Evolutionary conservation across 2,888 invertebrate species (phyloP).

Genomic region (Cosmia pyralina): DNA sequence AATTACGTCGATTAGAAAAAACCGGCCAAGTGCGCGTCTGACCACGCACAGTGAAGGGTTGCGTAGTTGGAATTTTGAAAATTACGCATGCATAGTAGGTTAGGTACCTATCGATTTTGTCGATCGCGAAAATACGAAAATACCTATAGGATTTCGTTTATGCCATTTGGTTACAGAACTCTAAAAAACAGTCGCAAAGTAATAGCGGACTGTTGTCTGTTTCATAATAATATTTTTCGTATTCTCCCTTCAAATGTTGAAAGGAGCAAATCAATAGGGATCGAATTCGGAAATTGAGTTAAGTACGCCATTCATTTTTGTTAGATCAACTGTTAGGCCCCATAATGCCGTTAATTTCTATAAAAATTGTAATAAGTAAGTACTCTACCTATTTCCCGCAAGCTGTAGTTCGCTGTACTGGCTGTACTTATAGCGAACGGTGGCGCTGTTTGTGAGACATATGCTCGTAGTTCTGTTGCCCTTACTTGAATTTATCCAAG

Average conservation of each 20-base stretch:
- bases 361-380: neutral
- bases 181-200: neutral
- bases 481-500: neutral
- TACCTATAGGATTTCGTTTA: neutral
- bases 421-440: neutral
- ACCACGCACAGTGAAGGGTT: neutral
- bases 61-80: no score
- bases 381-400: neutral
- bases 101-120: neutral
- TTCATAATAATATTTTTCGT: constrained; percentile 17
- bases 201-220: neutral
- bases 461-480: neutral
- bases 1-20: neutral
- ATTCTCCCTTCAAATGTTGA: neutral
- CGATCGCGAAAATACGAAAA: neutral
- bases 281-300: neutral
- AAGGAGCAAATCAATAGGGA: constrained; percentile 10
- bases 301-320: neutral
- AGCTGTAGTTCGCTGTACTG: neutral
- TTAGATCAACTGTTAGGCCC: constrained; percentile 1
- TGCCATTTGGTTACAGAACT: neutral
- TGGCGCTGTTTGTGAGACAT: neutral
- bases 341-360: neutral
- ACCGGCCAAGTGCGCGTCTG: neutral
- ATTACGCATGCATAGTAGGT: neutral